Evolutionary conservation across 2,113 vertebrate genomes (phyloP), one percentile per base, ranked within the genome.

Genomic region (Smithornis capensis): DNA sequence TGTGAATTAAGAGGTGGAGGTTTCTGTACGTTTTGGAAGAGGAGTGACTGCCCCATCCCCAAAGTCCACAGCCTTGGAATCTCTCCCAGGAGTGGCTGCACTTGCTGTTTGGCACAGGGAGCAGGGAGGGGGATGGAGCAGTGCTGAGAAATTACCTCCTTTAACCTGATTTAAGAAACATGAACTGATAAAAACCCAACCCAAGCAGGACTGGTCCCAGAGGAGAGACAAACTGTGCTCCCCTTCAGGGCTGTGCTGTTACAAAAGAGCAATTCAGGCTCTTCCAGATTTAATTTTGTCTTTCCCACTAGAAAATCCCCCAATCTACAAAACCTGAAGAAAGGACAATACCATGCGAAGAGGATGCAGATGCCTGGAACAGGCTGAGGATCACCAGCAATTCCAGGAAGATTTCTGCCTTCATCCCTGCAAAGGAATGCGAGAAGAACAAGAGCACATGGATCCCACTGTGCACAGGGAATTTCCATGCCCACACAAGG

Each of bases 341-440:
- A 57, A n/a, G 22, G 29, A 40, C 47, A 35, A 21, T 92, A 95
- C 96, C 92, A 1, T 52, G 27, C 19, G 37, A 64, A 60, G 76
- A 90, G 42, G 79, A 67, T 3, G 22, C 49, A 28, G 64, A 23
- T 44, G 81, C n/a, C 22, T 85, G 92, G 60, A 74, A 28, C 44
- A 74, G 18, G n/a, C 15, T 82, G 83, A 96, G 50, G 29, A 57
- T 2, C 24, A 64, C 56, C 91, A 98, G 76, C 33, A 83, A 42
- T 21, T 67, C 96, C 40, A 79, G 62, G 9, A 92, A 71, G 42
- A 44, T 56, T 64, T 86, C 27, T 87, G 94, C 76, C 91, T 89
- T 96, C 97, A 97, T 95, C 63, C 88, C 97, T 97, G 79, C 78
- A 80, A 96, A 92, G 37, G 28, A 56, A 94, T 5, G 38, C 8